Base-by-base conservation (phyloP, 2,797 vertebrate genomes). In the Scolopax bukidnonensis region DNA sequence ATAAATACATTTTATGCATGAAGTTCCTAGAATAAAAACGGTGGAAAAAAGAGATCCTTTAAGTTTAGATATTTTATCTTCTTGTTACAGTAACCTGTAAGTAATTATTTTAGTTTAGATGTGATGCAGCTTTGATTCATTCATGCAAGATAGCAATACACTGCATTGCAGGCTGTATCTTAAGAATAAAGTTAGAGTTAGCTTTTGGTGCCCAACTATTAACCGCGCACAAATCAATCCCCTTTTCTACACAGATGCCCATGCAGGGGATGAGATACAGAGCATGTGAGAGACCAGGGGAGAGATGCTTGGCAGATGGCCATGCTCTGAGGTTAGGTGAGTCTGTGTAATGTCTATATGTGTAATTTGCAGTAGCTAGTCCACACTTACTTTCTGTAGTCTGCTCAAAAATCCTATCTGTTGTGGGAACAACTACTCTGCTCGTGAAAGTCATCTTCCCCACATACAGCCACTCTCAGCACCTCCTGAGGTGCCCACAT, bases 391-490 rank as follows among this genome's bases (percentile, higher is more conserved):
- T 65, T 64, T 60, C 9, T 0, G 0, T 8, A 12, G 17, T 19
- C 23, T 79, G 25, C n/a, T 61, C 13, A 43, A 21, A 43, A 48
- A 5, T 60, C 48, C 24, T 28, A 4, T 17, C 21, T 73, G 54
- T 11, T 3, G 2, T 4, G 11, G 41, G 30, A 82, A 24, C 3
- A 4, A 1, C 28, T 45, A 2, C 33, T 73, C 24, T 14, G 7
- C 73, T n/a, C 40, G 41, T 74, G 68, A 25, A 36, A 32, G 19
- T 47, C 50, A 15, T 14, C 16, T 57, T 10, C 48, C 18, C 57
- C 2, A 4, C 8, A 1, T 28, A 6, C 23, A 78, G 65, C 30
- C 14, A 6, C 0, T 0, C 17, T 19, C 2, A 0, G 36, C 48
- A n/a, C 8, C 33, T 89, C 50, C 43, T 56, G 76, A 51, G 17